These are phyloP conservation scores for Sebastolobus alascanus DNA, from an alignment of 2,797 vertebrate genomes.

Conservation along the genomic window DNA sequence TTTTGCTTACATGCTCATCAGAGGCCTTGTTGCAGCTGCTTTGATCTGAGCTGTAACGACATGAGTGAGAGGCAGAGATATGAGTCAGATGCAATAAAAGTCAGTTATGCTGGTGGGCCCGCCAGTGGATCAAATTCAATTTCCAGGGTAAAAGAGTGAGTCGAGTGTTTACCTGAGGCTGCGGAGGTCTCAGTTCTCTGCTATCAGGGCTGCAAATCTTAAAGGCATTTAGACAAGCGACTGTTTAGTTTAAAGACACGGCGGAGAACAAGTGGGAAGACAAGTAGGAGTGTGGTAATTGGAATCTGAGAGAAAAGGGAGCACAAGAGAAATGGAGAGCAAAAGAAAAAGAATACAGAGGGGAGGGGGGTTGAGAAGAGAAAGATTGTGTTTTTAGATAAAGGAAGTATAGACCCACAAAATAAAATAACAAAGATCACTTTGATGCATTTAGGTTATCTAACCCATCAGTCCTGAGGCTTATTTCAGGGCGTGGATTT, in stretches of 20 bases:
- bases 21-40: slow-evolving; percentile 25
- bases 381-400: slow-evolving; percentile 22
- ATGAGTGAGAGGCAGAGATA: slow-evolving; percentile 38
- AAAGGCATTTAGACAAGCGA: slow-evolving; percentile 50
- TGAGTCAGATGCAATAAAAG: slow-evolving; percentile 51
- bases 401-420: slow-evolving; percentile 22
- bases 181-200: slow-evolving; percentile 40
- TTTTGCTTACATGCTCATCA: slow-evolving; percentile 29
- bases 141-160: slow-evolving; percentile 45
- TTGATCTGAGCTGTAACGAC: slow-evolving; percentile 32
- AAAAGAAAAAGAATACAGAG: slow-evolving; percentile 17
- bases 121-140: slow-evolving; percentile 60
- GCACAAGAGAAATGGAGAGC: slow-evolving; percentile 20
- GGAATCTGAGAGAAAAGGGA: slow-evolving; percentile 35
- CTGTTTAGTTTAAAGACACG: slow-evolving; percentile 52
- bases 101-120: slow-evolving; percentile 37
- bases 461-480: slow-evolving; percentile 7
- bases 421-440: slow-evolving; percentile 39
- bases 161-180: slow-evolving; percentile 57
- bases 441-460: slow-evolving; percentile 41
- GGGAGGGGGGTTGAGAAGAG: slow-evolving; percentile 9
- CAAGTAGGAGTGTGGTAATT: slow-evolving; percentile 50
- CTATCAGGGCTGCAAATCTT: slow-evolving; percentile 56
- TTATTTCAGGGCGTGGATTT: slow-evolving; percentile 11
- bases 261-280: slow-evolving; percentile 50